Conservation (phyloP, 2,888 invertebrate genomes). For the Agelastica alni region DNA sequence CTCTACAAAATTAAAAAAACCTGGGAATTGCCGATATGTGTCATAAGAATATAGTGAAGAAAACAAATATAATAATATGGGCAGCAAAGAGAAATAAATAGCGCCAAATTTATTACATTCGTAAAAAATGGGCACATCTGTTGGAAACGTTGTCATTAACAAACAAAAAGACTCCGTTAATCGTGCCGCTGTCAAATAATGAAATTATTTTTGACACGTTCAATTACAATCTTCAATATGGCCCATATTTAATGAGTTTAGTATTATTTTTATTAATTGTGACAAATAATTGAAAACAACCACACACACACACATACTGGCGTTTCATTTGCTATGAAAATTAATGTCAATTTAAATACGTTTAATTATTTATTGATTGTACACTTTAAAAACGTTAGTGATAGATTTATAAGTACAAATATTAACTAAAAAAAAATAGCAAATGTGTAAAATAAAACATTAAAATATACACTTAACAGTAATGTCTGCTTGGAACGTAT, state of each 20-base stretch:
- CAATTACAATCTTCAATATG: conserved; percentile 8
- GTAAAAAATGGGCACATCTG: conserved; percentile 13
- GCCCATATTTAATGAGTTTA: conserved; percentile 7
- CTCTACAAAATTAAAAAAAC: too few relatives aligned
- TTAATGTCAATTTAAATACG: conserved; percentile 13
- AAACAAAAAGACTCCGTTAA: conserved; percentile 16
- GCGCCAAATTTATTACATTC: background rate
- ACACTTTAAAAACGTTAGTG: background rate
- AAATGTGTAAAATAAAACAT: too few relatives aligned
- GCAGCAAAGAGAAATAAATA: too few relatives aligned
- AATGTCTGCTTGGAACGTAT: too few relatives aligned
- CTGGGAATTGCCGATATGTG: too few relatives aligned
- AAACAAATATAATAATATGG: too few relatives aligned
- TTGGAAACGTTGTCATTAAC: conserved; percentile 11
- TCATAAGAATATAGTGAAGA: too few relatives aligned
- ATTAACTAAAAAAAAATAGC: too few relatives aligned
- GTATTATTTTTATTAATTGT: conserved; percentile 22
- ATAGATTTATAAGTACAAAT: too few relatives aligned
- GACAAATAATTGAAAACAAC: conserved; percentile 21
- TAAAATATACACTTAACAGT: too few relatives aligned
- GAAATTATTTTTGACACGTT: conserved; percentile 13
- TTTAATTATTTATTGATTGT: conserved; percentile 9
- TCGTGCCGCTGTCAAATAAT: conserved; percentile 2
- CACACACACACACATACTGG: conserved; percentile 12
- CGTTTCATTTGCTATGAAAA: conserved; percentile 16